These are phyloP conservation scores for Anguilla megastoma DNA, from an alignment of 2,797 vertebrate species.

Conservation along the genomic window DNA sequence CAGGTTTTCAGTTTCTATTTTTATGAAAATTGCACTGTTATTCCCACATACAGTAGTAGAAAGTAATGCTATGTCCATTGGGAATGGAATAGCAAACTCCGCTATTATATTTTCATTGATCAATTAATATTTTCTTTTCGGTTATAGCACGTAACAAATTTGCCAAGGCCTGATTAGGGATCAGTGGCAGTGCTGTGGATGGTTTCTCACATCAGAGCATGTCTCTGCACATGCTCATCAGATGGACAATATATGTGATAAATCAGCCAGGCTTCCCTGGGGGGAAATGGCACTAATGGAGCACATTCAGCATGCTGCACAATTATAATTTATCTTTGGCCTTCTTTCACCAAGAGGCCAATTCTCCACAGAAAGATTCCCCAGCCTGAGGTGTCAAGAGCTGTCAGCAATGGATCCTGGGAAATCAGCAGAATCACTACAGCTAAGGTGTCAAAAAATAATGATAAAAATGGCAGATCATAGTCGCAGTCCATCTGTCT, in stretches of 20 bases:
- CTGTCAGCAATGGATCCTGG: neutral
- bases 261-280: neutral
- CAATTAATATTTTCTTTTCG: no score
- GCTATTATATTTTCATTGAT: no score
- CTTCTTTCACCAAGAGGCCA: neutral
- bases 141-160: no score
- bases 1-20: no score
- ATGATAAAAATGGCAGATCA: neutral
- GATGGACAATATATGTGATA: neutral
- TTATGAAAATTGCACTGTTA: no score
- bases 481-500: neutral
- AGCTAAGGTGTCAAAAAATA: neutral
- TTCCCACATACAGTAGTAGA: no score
- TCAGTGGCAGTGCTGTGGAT: neutral
- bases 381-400: neutral
- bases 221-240: neutral
- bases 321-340: constrained; percentile 11
- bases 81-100: no score
- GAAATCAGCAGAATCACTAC: constrained; percentile 1
- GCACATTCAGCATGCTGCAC: neutral
- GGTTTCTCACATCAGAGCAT: neutral
- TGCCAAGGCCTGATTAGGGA: neutral
- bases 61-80: no score
- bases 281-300: neutral
- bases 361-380: neutral